phyloP scores from a whole-genome alignment of 2,113 vertebrate genomes.

The Grantiella picta region DNA sequence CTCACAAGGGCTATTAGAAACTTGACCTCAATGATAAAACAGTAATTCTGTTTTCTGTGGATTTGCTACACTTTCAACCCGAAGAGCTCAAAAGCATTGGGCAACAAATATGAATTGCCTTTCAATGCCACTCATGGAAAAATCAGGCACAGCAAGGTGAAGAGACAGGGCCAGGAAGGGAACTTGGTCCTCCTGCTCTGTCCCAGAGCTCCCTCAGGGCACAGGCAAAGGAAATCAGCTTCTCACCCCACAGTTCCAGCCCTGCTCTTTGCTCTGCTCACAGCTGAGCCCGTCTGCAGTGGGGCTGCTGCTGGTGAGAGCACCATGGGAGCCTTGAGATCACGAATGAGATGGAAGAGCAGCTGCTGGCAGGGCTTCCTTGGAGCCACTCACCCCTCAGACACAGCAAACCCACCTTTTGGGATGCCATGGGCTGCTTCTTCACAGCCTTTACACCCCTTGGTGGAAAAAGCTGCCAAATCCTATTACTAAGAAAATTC shows the following conservation, averaged over 20 bases:
- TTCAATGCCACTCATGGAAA: neutral
- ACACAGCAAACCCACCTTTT: neutral
- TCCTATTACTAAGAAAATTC: neutral
- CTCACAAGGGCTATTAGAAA: neutral
- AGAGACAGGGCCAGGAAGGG: neutral
- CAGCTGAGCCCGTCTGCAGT: neutral
- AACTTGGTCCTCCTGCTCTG: neutral
- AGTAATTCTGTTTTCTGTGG: neutral
- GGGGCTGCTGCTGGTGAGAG: neutral
- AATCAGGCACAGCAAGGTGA: neutral
- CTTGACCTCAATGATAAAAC: neutral
- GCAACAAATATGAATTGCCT: neutral
- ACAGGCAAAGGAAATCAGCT: neutral
- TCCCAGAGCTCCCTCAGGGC: neutral
- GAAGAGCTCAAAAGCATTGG: neutral
- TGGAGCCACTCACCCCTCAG: neutral
- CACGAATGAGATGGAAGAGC: neutral
- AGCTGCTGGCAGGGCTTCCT: neutral
- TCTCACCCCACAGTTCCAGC: neutral
- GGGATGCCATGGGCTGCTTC: neutral
- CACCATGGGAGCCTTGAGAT: fast-evolving
- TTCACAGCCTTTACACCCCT: neutral
- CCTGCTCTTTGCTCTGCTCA: neutral
- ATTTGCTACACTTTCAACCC: neutral
- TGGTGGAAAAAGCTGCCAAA: neutral